These are phyloP conservation scores for Nycticryphes semicollaris DNA, from an alignment of 2,113 vertebrate genomes.

Conservation along the genomic window DNA sequence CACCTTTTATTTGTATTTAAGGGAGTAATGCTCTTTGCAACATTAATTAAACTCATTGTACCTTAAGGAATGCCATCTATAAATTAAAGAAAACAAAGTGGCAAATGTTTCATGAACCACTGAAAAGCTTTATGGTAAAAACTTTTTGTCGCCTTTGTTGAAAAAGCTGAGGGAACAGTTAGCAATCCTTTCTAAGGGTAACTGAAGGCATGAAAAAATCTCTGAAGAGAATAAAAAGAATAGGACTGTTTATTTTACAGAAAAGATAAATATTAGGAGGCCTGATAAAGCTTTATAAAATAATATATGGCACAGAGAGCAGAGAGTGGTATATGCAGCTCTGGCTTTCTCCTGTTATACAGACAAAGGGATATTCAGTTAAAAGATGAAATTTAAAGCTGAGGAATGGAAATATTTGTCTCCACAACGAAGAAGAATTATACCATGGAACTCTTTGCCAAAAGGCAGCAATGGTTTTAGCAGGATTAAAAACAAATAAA, in stretches of 20 bases:
- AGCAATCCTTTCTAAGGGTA: not conserved
- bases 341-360: slow-evolving; percentile 17
- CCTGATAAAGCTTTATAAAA: slow-evolving; percentile 45
- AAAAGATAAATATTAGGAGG: slow-evolving; percentile 36
- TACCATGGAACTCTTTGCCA: not conserved
- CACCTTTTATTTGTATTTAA: not conserved
- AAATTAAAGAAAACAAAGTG: not conserved
- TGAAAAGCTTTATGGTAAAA: not conserved
- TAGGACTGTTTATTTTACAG: not conserved
- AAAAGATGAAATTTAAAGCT: slow-evolving; percentile 27
- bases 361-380: slow-evolving; percentile 29
- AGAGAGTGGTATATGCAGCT: slow-evolving; percentile 2
- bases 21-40: not conserved
- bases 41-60: not conserved
- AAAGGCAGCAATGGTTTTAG: not conserved
- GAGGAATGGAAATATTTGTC: slow-evolving; percentile 23
- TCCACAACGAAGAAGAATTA: not conserved
- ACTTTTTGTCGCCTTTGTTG: not conserved
- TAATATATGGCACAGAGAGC: not conserved
- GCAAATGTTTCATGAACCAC: not conserved
- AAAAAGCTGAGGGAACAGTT: not conserved
- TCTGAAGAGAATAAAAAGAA: not conserved
- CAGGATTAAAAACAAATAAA: not conserved
- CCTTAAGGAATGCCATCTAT: not conserved
- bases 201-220: not conserved